Percentiles rank a stretch among this genome's conserved stretches.
Conservation (phyloP, 2,888 invertebrate species). For the Trissonchulus sp. region DNA sequence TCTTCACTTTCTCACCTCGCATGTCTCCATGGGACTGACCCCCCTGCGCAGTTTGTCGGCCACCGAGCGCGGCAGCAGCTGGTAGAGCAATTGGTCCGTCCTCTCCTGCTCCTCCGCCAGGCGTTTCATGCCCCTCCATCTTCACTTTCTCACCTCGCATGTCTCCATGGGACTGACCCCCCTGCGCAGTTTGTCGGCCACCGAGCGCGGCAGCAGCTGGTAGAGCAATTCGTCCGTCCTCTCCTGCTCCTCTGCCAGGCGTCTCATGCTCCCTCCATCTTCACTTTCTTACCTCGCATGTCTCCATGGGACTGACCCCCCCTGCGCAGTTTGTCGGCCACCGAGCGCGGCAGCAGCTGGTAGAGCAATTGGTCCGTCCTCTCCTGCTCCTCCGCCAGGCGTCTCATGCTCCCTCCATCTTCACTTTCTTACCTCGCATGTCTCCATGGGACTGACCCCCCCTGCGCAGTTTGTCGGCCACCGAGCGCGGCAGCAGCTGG, state of each 20-base stretch:
- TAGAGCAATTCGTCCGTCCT: slow-evolving; percentile 88
- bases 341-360: slow-evolving; percentile 98
- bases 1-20: slow-evolving; percentile 91
- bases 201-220: slow-evolving; percentile 98
- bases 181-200: slow-evolving; percentile 81
- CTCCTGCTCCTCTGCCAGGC: slow-evolving; percentile 89
- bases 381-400: slow-evolving; percentile 89
- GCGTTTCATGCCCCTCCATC: slow-evolving; percentile 89
- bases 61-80: slow-evolving; percentile 98
- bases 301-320: slow-evolving; percentile 94
- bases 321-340: slow-evolving; percentile 81
- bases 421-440: slow-evolving; percentile 85
- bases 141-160: slow-evolving; percentile 71
- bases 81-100: slow-evolving; percentile 88
- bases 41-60: slow-evolving; percentile 85
- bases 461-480: slow-evolving; percentile 81
- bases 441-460: slow-evolving; percentile 94
- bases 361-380: slow-evolving; percentile 88
- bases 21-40: slow-evolving; percentile 91
- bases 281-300: slow-evolving; percentile 94
- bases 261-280: slow-evolving; percentile 88
- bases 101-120: slow-evolving; percentile 90
- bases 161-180: slow-evolving; percentile 95
- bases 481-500: slow-evolving; percentile 98
- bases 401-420: slow-evolving; percentile 88